These are phyloP conservation scores for Empidonax alnorum DNA, from an alignment of 2,113 vertebrate genomes.

Conservation along the genomic window DNA sequence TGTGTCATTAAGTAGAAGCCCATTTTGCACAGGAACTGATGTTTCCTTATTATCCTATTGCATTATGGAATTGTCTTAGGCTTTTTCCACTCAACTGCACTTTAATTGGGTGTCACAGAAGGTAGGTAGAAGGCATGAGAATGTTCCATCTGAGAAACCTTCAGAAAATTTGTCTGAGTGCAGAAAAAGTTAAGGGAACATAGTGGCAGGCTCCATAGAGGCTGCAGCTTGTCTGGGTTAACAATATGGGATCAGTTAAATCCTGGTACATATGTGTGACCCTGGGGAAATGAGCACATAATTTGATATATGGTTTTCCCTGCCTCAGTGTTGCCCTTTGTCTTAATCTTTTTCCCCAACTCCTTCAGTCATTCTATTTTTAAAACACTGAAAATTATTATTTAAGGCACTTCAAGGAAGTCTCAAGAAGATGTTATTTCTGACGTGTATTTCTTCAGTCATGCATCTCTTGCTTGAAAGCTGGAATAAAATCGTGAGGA, in stretches of 20 bases:
- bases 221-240: neutral
- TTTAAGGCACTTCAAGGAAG: neutral
- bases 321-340: neutral
- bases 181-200: neutral
- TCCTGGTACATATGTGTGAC: neutral
- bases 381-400: conserved; percentile 2
- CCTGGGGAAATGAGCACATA: neutral
- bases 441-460: neutral
- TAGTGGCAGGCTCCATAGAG: neutral
- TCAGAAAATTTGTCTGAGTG: neutral
- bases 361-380: neutral
- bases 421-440: neutral
- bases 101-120: neutral
- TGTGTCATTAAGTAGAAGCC: neutral
- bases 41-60: neutral
- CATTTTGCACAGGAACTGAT: neutral
- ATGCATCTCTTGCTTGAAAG: neutral
- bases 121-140: neutral
- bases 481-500: neutral
- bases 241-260: neutral
- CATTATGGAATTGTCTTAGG: neutral
- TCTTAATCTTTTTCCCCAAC: neutral
- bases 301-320: neutral
- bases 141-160: neutral
- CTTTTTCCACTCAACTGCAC: neutral